Evolutionary conservation across 2,113 vertebrate genomes (phyloP), one percentile per base, ranked within the genome.

Genomic region (Podarcis muralis): DNA sequence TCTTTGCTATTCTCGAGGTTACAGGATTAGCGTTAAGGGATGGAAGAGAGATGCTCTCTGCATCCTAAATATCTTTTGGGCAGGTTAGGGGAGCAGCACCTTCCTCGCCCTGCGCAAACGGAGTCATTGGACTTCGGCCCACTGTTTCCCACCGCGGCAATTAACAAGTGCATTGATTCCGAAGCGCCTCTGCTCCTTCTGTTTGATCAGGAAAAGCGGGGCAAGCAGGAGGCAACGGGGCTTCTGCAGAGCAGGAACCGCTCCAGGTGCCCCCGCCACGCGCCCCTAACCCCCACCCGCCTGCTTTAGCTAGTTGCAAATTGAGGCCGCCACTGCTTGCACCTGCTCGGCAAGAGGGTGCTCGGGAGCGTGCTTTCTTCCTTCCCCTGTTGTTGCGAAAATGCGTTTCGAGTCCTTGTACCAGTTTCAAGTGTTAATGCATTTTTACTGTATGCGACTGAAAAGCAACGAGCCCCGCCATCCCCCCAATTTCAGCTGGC

Each of bases 381-480:
- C 37, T 15, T 69, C 32, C 1, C 8, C 59, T 22, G 43, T 84
- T 76, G 62, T 79, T 89, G 75, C 25, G 80, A 91, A 84, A 68
- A 88, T 91, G 48, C 88, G 87, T 93, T 91, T 89, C 40, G 27
- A 84, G 86, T 68, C 74, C 87, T 79, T 57, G 83, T 18, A 88
- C 66, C 77, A 20, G 59, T 93, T 93, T 80, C 90, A 69, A 84
- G 77, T 89, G 77, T 53, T 72, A 83, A 76, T 87, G 85, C 84
- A 79, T 90, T 86, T 90, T 83, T 35, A 69, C 32, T 22, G 16
- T 68, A 66, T 22, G 40, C 13, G 2, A 74, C 87, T 88, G 89
- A 88, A 53, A 88, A 86, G 81, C 84, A 79, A 22, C 7, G 2
- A 6, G 69, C 69, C 3, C 27, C 48, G 48, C 32, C 68, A 62